These are phyloP conservation scores for Odontomyia ornata DNA, from an alignment of 2,888 invertebrate species.

Conservation along the genomic window DNA sequence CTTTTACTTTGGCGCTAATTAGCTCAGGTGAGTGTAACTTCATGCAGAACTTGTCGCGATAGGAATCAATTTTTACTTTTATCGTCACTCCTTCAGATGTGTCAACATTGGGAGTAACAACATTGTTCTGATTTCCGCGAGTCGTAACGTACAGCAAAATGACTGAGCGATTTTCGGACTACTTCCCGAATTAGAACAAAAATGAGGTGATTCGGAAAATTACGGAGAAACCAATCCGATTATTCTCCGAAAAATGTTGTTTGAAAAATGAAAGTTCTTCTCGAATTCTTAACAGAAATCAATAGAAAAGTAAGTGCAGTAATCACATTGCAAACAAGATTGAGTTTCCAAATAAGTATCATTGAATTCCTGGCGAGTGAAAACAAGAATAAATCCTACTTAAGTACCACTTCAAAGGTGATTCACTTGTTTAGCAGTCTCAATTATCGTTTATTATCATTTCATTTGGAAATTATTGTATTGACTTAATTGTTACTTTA, in stretches of 20 bases:
- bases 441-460: background rate
- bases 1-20: constrained; percentile 24
- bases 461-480: background rate
- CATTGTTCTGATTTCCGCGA: background rate
- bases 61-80: background rate
- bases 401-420: background rate
- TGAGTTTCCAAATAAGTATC: too few relatives aligned
- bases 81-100: background rate
- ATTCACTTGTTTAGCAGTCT: background rate
- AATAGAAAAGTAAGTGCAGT: too few relatives aligned
- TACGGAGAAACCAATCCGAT: too few relatives aligned
- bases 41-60: background rate
- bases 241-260: too few relatives aligned
- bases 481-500: constrained; percentile 8
- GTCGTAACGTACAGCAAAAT: background rate
- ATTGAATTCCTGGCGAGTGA: background rate
- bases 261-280: too few relatives aligned
- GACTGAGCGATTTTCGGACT: too few relatives aligned
- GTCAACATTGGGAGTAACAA: background rate
- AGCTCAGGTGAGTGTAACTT: background rate
- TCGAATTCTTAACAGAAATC: too few relatives aligned
- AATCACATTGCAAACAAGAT: too few relatives aligned
- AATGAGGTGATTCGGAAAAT: too few relatives aligned
- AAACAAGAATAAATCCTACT: background rate
- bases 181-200: too few relatives aligned